Evolutionary conservation across 2,797 vertebrate genomes (phyloP).

Genomic region (Coracias cyanogaster): DNA sequence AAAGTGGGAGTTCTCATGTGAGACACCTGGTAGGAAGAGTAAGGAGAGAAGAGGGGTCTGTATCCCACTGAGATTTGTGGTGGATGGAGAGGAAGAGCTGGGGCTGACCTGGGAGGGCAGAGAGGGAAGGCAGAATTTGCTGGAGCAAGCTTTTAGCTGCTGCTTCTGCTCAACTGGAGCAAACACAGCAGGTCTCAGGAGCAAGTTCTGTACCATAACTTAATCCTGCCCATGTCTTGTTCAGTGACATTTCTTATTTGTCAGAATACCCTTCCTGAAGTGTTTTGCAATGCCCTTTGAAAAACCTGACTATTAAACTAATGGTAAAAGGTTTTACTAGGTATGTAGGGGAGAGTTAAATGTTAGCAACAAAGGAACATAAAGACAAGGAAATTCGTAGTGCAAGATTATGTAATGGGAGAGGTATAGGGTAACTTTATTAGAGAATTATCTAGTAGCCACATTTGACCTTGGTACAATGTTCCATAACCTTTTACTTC

Average conservation of each 20-base stretch:
- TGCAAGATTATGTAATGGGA: background rate
- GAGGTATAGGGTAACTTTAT: background rate
- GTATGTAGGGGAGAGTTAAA: background rate
- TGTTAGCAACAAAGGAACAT: background rate
- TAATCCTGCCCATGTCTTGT: background rate
- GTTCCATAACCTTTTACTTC: background rate
- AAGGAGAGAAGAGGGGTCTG: background rate
- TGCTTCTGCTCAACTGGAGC: background rate
- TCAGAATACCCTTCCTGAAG: background rate
- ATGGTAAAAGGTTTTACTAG: background rate
- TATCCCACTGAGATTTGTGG: background rate
- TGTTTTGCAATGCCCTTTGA: background rate
- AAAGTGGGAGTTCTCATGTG: background rate
- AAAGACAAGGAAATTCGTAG: background rate
- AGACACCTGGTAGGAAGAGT: background rate
- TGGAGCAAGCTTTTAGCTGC: background rate
- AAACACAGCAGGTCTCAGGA: background rate
- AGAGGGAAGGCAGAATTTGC: background rate
- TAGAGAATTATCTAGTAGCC: background rate
- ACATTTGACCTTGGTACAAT: background rate
- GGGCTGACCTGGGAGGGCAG: accelerated
- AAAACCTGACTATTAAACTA: background rate
- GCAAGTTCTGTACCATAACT: background rate
- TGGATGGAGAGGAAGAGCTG: background rate
- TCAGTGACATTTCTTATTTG: background rate